These are phyloP conservation scores for Myodes glareolus DNA, from an alignment of 2,113 vertebrate genomes.

Conservation along the genomic window DNA sequence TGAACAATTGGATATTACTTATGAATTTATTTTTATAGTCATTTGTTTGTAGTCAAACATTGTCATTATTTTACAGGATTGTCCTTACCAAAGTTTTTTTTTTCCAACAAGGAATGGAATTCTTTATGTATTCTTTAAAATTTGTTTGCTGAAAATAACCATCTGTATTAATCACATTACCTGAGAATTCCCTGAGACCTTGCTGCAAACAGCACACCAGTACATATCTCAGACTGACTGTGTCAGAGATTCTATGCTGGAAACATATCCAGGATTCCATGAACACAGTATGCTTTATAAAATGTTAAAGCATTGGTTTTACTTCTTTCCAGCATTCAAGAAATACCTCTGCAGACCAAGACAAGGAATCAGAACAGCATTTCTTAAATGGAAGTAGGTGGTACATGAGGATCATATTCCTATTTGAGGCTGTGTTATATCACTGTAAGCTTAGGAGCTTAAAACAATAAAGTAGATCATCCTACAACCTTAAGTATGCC, in stretches of 20 bases:
- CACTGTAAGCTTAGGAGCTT: background rate
- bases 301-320: background rate
- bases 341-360: background rate
- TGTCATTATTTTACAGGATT: background rate
- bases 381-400: background rate
- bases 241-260: background rate
- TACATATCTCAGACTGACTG: background rate
- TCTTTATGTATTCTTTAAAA: background rate
- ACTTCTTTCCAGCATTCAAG: background rate
- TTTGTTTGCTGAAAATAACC: background rate
- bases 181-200: background rate
- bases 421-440: background rate
- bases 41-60: background rate
- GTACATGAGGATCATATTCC: background rate
- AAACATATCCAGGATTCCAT: background rate
- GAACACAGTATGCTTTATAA: background rate
- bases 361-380: background rate
- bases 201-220: background rate
- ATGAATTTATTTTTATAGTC: background rate
- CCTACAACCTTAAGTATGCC: background rate
- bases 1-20: background rate
- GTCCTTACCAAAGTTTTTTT: background rate
- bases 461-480: background rate
- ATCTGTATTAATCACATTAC: too few relatives aligned
- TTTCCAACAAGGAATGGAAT: background rate